Evolutionary conservation across 2,797 vertebrate genomes (phyloP).

Genomic region (Nyctalus aviator): DNA sequence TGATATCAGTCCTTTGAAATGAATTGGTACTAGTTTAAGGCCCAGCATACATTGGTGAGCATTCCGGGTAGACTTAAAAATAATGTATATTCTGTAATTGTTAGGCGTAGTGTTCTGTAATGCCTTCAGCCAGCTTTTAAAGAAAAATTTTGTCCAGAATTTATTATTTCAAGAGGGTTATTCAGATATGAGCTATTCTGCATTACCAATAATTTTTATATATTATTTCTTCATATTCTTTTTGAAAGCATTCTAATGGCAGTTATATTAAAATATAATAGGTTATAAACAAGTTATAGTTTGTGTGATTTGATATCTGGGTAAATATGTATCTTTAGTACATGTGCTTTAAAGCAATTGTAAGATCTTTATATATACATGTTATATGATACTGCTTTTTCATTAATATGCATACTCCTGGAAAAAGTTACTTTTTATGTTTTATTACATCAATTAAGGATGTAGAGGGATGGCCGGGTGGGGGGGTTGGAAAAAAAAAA

Average conservation of each 20-base stretch:
- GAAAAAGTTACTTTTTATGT: background rate
- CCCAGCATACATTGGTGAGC: background rate
- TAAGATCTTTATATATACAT: background rate
- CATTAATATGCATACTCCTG: background rate
- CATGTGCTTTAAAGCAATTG: slow-evolving; percentile 11
- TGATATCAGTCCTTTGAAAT: slow-evolving; percentile 28
- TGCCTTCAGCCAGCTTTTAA: background rate
- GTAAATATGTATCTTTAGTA: background rate
- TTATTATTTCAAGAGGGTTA: background rate
- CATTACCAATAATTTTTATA: background rate
- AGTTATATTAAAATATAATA: background rate
- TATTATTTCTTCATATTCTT: background rate
- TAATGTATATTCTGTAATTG: background rate
- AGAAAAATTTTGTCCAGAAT: background rate
- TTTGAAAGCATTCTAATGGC: slow-evolving; percentile 19
- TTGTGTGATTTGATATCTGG: background rate
- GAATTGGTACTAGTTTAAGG: background rate
- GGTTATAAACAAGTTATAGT: background rate
- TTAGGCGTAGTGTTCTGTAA: background rate
- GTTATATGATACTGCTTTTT: slow-evolving; percentile 14
- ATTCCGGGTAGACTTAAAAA: background rate
- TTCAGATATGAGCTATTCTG: background rate
- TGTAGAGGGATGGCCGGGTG: too few species aligned
- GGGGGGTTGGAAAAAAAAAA: too few species aligned
- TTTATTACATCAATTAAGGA: slow-evolving; percentile 18